phyloP scores from a whole-genome alignment of 2,888 invertebrate species.

The Bellardia bayeri region DNA sequence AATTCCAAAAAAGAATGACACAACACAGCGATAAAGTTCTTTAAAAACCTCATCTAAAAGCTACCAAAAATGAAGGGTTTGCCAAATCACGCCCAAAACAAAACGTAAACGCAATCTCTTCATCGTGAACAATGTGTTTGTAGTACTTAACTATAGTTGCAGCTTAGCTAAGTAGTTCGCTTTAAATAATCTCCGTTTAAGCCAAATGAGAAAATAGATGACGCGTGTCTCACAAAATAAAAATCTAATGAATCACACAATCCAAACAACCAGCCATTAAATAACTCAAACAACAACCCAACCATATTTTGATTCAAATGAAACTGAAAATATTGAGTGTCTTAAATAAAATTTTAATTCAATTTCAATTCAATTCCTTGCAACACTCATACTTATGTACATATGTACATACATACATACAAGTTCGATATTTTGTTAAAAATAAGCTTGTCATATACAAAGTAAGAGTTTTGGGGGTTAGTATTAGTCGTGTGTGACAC shows the following conservation, averaged over 20 bases:
- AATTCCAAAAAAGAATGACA: slow-evolving; percentile 17
- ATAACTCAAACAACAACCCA: background rate
- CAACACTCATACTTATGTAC: background rate
- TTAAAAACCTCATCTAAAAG: background rate
- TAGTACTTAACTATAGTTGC: slow-evolving; percentile 77
- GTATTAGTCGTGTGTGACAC: slow-evolving; percentile 53
- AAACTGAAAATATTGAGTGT: background rate
- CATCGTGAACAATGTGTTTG: slow-evolving; percentile 31
- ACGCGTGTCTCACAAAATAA: slow-evolving; percentile 61
- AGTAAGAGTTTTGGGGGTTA: background rate
- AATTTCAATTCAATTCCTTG: slow-evolving; percentile 57
- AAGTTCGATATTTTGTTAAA: background rate
- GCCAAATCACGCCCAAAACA: slow-evolving; percentile 65
- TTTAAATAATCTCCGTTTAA: slow-evolving; percentile 75
- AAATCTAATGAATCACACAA: slow-evolving; percentile 8
- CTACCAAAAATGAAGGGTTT: slow-evolving; percentile 64
- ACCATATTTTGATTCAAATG: slow-evolving; percentile 9
- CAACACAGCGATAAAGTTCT: slow-evolving; percentile 37
- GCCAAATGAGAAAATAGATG: slow-evolving; percentile 69
- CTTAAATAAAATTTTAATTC: slow-evolving; percentile 50
- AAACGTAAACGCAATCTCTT: slow-evolving; percentile 53
- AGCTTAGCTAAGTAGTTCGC: slow-evolving; percentile 81
- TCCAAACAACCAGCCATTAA: no score
- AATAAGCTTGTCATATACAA: slow-evolving; percentile 56
- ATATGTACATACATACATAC: no score